Evolutionary conservation across 2,797 vertebrate genomes (phyloP), one percentile per base, ranked within the genome.

Genomic region (Anomalospiza imberbis): DNA sequence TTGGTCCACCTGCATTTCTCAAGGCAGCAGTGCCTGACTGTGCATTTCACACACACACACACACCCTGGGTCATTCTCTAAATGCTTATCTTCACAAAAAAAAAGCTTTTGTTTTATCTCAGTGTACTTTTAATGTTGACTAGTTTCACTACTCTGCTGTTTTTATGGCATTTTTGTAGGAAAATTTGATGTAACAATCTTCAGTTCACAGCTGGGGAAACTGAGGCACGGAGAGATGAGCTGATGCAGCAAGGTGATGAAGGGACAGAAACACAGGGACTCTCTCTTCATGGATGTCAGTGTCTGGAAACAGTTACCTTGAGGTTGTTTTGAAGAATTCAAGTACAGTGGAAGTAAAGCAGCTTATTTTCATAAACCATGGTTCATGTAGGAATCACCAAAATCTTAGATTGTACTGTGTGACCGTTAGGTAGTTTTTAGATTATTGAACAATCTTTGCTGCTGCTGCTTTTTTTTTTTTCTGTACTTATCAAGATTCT

Each of bases 101-200:
- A 32, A 70, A 82, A 29, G 40, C 72, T 68, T 87, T 90, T 60
- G 9, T n/a, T 87, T 58, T 53, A 3, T 60, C 63, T 87, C 61
- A 3, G 0, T 3, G 7, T 17, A 3, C 6, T 4, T 53, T 38
- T 58, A 13, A 5, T 1, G 11, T 7, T 31, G 25, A 14, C 29
- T 65, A 2, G 5, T 55, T 73, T 34, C n/a, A 16, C 32, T 36
- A 0, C n/a, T 53, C 40, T 22, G n/a, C 18, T 13, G 11, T 26
- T 50, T 38, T 45, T 51, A 53, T n/a, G 13, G 10, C 21, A 1
- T 66, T 74, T 87, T 81, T 20, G 1, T 38, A 3, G 36, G 42
- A 61, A 50, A 50, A 24, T 6, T 3, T 38, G 10, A 7, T 45
- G 2, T 42, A 34, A 8, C 1, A 1, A 12, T 73, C 25, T 32